Percentiles rank a stretch among this genome's conserved stretches.
These are phyloP conservation scores for Adelges cooleyi DNA, from an alignment of 1,140 invertebrate species.

Conservation along the genomic window DNA sequence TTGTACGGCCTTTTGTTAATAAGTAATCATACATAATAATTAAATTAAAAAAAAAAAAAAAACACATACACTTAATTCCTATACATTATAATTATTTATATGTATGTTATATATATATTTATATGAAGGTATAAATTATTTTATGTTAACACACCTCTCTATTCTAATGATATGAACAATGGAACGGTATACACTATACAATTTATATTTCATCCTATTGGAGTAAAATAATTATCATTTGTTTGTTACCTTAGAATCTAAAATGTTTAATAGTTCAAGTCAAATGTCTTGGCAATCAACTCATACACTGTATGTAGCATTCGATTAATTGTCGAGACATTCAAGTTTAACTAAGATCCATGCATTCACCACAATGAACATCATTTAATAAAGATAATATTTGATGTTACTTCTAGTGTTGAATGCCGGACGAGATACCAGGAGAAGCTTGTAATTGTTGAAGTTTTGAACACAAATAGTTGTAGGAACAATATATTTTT, in stretches of 20 bases:
- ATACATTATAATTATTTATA: conserved; percentile 9
- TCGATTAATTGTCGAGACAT: not conserved
- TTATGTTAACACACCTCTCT: conserved; percentile 20
- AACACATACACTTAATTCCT: conserved; percentile 19
- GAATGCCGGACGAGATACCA: too few species aligned
- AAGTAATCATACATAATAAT: conserved; percentile 7
- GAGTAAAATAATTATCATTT: too few species aligned
- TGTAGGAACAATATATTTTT: conserved; percentile 22
- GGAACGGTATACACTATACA: conserved; percentile 22
- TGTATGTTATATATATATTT: not conserved
- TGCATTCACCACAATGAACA: too few species aligned
- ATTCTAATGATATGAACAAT: conserved; percentile 29
- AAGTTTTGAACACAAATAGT: conserved; percentile 19
- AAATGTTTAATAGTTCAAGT: not conserved
- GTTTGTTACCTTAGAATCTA: too few species aligned
- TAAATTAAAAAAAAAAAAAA: conserved; percentile 10
- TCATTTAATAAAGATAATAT: too few species aligned
- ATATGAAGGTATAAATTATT: not conserved
- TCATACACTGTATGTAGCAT: not conserved
- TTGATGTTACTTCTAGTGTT: too few species aligned
- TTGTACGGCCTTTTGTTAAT: not conserved
- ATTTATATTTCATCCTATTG: too few species aligned
- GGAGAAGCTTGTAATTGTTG: too few species aligned
- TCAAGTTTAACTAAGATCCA: not conserved
- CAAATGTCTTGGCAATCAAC: not conserved